These are phyloP conservation scores for Protonemura montana DNA, from an alignment of 2,888 invertebrate genomes.

Conservation along the genomic window DNA sequence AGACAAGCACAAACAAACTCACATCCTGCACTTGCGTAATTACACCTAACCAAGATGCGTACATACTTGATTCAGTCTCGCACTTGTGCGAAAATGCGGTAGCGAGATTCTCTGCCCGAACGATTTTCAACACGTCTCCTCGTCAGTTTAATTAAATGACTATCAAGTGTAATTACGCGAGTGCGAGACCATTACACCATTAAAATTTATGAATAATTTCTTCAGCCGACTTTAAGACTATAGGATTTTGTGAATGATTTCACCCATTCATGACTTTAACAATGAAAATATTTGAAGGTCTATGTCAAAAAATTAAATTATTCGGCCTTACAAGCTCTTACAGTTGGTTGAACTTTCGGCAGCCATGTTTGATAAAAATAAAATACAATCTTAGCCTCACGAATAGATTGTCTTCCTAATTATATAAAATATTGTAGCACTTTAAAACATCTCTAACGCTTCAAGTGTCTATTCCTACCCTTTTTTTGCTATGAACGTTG, in stretches of 20 bases:
- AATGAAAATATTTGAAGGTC: neutral
- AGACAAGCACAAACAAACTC: too few species aligned
- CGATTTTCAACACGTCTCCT: neutral
- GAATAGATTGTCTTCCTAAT: neutral
- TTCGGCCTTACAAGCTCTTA: neutral
- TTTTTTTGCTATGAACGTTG: neutral
- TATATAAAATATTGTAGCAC: slow-evolving; percentile 12
- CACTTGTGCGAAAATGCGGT: neutral
- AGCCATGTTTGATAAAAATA: neutral
- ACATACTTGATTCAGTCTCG: neutral
- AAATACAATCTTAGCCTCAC: neutral
- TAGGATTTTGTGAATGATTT: neutral
- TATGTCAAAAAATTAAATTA: neutral
- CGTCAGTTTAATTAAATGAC: neutral
- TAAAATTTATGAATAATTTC: neutral
- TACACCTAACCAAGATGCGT: neutral
- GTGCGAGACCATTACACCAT: neutral
- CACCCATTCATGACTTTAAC: neutral
- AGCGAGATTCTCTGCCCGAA: neutral
- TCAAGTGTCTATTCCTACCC: neutral
- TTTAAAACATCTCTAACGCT: neutral
- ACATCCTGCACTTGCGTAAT: too few species aligned
- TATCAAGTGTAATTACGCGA: neutral
- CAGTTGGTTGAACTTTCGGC: neutral
- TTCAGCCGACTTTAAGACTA: neutral